These are phyloP conservation scores for Lucifuga dentata DNA, from an alignment of 2,113 vertebrate genomes.

Conservation along the genomic window DNA sequence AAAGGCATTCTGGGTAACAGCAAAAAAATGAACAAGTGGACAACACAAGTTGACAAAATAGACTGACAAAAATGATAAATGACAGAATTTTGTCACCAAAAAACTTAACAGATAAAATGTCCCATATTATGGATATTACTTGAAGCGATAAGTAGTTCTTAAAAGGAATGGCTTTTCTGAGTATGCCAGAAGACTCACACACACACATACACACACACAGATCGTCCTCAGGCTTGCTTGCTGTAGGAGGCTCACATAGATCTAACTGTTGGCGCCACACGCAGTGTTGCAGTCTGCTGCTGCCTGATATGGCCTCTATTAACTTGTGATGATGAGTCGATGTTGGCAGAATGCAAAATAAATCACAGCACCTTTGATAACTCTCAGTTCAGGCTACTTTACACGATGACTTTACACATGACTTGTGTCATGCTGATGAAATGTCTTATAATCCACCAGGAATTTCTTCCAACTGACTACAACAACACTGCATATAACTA, in stretches of 20 bases:
- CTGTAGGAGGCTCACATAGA: conserved; percentile 40
- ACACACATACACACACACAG: conserved; percentile 3
- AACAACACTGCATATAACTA: conserved; percentile 10
- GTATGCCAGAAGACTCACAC: too few relatives aligned
- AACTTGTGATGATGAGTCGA: conserved; percentile 62
- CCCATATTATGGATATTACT: conserved; percentile 23
- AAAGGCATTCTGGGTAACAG: conserved; percentile 7
- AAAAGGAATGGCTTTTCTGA: conserved; percentile 20
- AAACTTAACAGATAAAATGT: conserved; percentile 7
- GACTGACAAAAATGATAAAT: too few relatives aligned
- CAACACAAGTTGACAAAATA: neutral
- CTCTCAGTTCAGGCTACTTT: conserved; percentile 3
- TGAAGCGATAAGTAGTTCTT: conserved; percentile 10
- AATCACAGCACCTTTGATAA: conserved; percentile 40
- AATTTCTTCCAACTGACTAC: conserved; percentile 8
- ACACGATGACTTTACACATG: conserved; percentile 3
- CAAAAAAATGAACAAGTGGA: neutral
- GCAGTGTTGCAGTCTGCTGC: conserved; percentile 44
- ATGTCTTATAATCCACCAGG: conserved; percentile 12
- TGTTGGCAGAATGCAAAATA: conserved; percentile 61
- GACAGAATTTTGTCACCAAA: neutral
- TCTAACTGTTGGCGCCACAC: conserved; percentile 51
- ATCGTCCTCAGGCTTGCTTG: conserved; percentile 23
- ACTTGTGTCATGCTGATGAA: conserved; percentile 25
- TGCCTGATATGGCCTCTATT: conserved; percentile 66